Percentiles rank a stretch among this genome's conserved stretches.
Conservation (phyloP, 1,140 invertebrate genomes). For the Diploscapter pachys region DNA sequence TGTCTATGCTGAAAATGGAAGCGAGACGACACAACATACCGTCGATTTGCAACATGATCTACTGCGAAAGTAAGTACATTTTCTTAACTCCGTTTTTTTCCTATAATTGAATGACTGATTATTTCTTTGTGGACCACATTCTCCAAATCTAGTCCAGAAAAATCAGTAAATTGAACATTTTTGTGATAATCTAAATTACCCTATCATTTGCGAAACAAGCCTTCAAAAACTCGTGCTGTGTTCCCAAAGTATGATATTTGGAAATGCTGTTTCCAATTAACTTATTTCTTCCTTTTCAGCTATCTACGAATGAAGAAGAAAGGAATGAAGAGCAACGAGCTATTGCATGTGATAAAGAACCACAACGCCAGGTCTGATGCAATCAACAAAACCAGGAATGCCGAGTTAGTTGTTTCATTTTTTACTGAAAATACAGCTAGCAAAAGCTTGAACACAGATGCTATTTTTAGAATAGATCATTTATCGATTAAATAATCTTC, state of each 20-base stretch:
- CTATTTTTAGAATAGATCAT: too few species aligned
- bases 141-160: too few species aligned
- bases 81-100: not conserved
- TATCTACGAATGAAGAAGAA: conserved; percentile 13
- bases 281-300: not conserved
- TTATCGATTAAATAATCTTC: too few species aligned
- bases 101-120: not conserved
- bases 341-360: not conserved
- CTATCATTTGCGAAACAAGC: not conserved
- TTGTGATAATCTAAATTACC: not conserved
- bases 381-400: too few species aligned
- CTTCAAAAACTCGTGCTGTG: not conserved
- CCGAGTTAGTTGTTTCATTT: too few species aligned
- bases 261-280: not conserved
- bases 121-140: too few species aligned
- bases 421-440: too few species aligned
- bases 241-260: not conserved
- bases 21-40: too few species aligned
- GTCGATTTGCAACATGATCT: conserved; percentile 20
- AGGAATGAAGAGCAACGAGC: conserved; percentile 1
- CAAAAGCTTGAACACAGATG: too few species aligned
- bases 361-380: too few species aligned
- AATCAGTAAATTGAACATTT: too few species aligned
- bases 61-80: conserved; percentile 13
- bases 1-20: too few species aligned